Base-by-base conservation (phyloP, 2,888 invertebrate species). In the Oligia strigilis region DNA sequence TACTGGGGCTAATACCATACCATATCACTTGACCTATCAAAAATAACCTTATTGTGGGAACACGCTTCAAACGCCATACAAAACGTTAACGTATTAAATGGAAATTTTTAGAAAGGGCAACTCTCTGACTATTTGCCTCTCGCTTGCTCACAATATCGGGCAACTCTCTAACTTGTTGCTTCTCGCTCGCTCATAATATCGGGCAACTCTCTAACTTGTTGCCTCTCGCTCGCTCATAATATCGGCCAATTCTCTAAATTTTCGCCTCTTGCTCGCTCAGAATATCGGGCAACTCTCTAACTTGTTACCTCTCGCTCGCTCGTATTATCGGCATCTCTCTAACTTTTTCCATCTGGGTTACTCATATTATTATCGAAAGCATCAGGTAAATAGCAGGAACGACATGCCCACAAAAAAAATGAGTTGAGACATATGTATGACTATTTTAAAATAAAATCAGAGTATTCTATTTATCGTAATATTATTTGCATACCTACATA, bases 401-500 rank as follows among this genome's bases (percentile, higher is more conserved):
- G 14, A 4, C 29, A 19, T 73, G 9, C 43, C 19, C 19, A 19
- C 14, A 14, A 49, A 49, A 4, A 4, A 43, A 62, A 43, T 3
- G 9, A 17, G 13, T 46, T 36, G 4, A 46, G 2, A 75, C 11
- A 49, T 58, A 40, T 70, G 58, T 71, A 29, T 65, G 58, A 40
- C 0, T 72, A 81, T 65, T 79, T 46, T 40, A 58, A 72, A 49
- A 65, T 40, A 0, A 43, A 65, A 58, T 58, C 17, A 49, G 14
- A 81, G 65, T 49, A 40, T 52, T 8, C 11, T 82, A 74, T 80
- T 74, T 66, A 79, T 23, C 3, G n/a, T 23, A 2, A n/a, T 40
- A n/a, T 82, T 46, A 75, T 82, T 80, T 67, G 43, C 76, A 29
- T 29, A 36, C n/a, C n/a, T 19, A 52, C 11, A 13, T 69, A 36